phyloP scores from a whole-genome alignment of 2,888 invertebrate species.

The Exocentrus adspersus region DNA sequence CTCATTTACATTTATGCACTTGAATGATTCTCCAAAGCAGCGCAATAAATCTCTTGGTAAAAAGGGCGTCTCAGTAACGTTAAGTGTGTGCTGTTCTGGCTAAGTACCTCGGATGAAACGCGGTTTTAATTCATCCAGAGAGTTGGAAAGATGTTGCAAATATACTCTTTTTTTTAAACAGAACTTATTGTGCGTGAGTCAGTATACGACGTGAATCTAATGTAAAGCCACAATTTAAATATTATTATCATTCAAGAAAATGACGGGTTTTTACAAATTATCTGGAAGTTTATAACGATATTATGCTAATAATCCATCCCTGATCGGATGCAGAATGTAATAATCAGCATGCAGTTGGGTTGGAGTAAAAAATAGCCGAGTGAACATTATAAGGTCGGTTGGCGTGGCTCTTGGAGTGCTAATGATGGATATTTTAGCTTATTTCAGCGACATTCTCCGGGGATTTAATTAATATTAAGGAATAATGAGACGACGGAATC shows the following conservation, averaged over 20 bases:
- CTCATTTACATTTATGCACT: conserved; percentile 20
- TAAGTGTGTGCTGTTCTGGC: background rate
- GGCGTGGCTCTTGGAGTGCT: conserved; percentile 40
- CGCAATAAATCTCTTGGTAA: conserved; percentile 13
- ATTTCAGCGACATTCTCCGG: conserved; percentile 52
- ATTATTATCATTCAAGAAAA: too few relatives aligned
- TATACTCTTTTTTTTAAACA: too few relatives aligned
- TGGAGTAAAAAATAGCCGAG: conserved; percentile 31
- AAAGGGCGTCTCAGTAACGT: conserved; percentile 12
- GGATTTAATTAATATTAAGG: conserved; percentile 54
- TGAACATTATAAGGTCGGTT: conserved; percentile 47
- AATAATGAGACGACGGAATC: conserved; percentile 45
- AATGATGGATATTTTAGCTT: conserved; percentile 53
- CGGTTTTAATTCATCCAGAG: background rate
- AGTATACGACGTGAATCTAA: too few relatives aligned
- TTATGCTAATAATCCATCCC: conserved; percentile 48
- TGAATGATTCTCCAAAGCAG: conserved; percentile 11
- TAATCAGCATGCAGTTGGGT: conserved; percentile 42
- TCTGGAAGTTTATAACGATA: conserved; percentile 43
- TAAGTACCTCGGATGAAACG: background rate
- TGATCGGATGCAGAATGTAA: conserved; percentile 46
- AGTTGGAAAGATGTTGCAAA: too few relatives aligned
- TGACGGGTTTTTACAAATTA: too few relatives aligned
- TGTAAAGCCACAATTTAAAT: too few relatives aligned
- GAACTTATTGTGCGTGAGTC: too few relatives aligned